Base-by-base conservation (phyloP, 2,113 vertebrate species). In the Anseranas semipalmata region DNA sequence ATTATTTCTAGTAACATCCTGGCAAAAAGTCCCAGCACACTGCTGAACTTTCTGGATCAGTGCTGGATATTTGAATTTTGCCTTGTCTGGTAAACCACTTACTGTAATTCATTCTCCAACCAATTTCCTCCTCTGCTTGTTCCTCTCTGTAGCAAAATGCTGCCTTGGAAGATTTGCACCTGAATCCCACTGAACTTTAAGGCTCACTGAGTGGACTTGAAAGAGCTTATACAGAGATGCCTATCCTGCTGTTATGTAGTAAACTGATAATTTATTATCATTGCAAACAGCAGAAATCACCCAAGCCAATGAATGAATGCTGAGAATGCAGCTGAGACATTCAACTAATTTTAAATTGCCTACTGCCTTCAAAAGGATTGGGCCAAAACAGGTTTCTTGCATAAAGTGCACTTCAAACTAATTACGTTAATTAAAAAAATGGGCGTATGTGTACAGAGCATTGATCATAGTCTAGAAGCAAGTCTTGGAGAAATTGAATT, bases 311-410 rank as follows among this genome's bases (percentile, higher is more conserved):
- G 48, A 74, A 76, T n/a, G 28, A 88, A 85, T 89, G 74, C 13
- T 71, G 45, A 97, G 72, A 72, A 74, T 39, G 45, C 22, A 79
- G 66, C 3, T 77, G 25, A 93, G 58, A 94, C 22, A 37, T 76
- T 75, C 12, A 50, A 50, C 74, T 86, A 32, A 74, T 66, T 85
- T 88, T 58, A 78, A 63, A 86, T 45, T 88, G 56, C 37, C 27
- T 22, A 10, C 12, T 82, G 74, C 41, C 16, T 83, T 90, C 87
- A 95, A 94, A 94, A 93, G n/a, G 45, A 90, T 77, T 59, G 37
- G 8, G 32, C 19, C 76, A 72, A 76, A 62, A 77, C 22, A 53
- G 50, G 84, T 87, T 77, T 66, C 37, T 90, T 95, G 35, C 70
- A 66, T 35, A 72, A 66, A 85, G 86, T 58, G 55, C 37, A 37